Base-by-base conservation (phyloP, 2,113 vertebrate genomes). In the Edolisoma coerulescens region DNA sequence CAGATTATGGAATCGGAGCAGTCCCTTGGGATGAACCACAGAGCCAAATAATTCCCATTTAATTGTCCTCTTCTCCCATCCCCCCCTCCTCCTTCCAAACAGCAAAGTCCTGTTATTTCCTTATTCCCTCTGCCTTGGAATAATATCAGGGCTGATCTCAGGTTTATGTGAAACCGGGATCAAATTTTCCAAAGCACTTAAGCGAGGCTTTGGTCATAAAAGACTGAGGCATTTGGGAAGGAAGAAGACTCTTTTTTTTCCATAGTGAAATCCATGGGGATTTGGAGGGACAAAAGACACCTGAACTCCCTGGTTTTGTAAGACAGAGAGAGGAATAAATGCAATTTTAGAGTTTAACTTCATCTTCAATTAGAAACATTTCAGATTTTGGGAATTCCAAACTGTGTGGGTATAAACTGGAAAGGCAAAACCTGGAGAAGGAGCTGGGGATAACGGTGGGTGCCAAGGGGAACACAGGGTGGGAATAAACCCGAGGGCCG, bases 1-100 rank as follows among this genome's bases (percentile, higher is more conserved):
- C 8, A 71, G 93, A 87, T 96, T 95, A 64, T 5, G 49, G 71
- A 87, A 84, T 68, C 93, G 65, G 88, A 90, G 71, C 60, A 6
- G 44, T 57, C 96, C 93, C 81, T 20, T 8, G 90, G 49, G 95
- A 52, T 4, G 33, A 63, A 19, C 39, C 45, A 6, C 60, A 19
- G 57, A 88, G 82, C 73, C 73, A 89, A 93, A 75, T 64, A 81
- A 94, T 95, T 94, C 92, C 88, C 33, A 8, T 92, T 93, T 96
- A 81, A 96, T 84, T 90, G 93, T 89, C 56, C 28, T 78, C 37
- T 63, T 63, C 67, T 86, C 10, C 87, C 14, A 30, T 8, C 32
- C 49, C 73, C 35, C 39, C 13, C 17, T 21, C 8, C 47, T 76
- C 50, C 23, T 61, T 60, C 59, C 76, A 32, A 76, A 74, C 60